A percentile compares a stretch with the other conserved stretches of the same genome.
Evolutionary conservation across 2,888 invertebrate species (phyloP).

Genomic region (Saturnia japonica): DNA sequence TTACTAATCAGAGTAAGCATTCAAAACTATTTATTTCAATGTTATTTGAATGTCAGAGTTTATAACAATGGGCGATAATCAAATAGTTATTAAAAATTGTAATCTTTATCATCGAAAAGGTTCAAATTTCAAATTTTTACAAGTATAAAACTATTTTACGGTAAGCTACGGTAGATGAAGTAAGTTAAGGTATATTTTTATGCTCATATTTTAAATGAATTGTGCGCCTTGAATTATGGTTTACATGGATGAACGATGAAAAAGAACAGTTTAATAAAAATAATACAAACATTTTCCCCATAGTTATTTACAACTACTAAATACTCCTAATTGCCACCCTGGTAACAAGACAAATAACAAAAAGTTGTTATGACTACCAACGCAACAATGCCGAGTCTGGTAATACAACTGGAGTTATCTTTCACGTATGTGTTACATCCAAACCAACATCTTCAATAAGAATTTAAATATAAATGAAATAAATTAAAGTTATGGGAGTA

Average conservation of each 20-base stretch:
- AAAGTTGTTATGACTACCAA: conserved; percentile 17
- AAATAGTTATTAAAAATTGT: background rate
- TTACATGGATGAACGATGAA: background rate
- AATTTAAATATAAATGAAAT: background rate
- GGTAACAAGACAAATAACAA: conserved; percentile 35
- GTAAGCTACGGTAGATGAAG: background rate
- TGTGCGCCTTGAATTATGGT: background rate
- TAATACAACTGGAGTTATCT: background rate
- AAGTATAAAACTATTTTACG: background rate
- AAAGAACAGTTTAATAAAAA: background rate
- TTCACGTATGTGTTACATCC: background rate
- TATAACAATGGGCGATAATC: background rate
- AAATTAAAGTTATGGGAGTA: too few relatives aligned
- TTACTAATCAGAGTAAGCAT: background rate
- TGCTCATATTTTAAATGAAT: background rate
- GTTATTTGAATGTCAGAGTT: background rate
- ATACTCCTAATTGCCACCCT: background rate
- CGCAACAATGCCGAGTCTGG: background rate
- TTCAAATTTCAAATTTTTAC: background rate
- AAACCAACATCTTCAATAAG: background rate
- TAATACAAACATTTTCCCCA: background rate
- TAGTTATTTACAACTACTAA: background rate
- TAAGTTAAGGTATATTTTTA: background rate
- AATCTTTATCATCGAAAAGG: background rate
- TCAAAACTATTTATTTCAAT: background rate